Conservation (phyloP, 2,888 invertebrate genomes). For the Mimachlamys varia region DNA sequence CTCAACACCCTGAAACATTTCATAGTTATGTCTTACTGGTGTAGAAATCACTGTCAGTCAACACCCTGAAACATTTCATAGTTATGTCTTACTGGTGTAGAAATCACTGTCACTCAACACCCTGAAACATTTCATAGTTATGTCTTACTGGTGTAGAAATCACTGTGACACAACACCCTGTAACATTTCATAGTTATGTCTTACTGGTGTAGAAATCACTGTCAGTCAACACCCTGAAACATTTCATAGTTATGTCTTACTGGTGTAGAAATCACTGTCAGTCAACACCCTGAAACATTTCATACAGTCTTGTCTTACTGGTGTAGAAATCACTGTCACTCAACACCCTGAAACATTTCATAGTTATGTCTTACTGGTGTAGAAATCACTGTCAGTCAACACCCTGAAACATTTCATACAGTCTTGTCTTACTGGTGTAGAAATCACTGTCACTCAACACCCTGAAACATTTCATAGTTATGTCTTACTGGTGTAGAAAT, state of each 20-base stretch:
- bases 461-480: constrained; percentile 81
- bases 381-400: constrained; percentile 81
- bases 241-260: background rate
- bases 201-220: no score
- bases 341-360: constrained; percentile 85
- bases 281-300: constrained; percentile 86
- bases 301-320: background rate
- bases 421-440: no score
- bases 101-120: constrained; percentile 84
- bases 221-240: constrained; percentile 86
- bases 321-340: constrained; percentile 74
- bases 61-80: constrained; percentile 83
- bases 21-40: background rate
- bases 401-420: constrained; percentile 84
- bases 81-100: no score
- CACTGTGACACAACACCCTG: constrained; percentile 86
- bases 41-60: constrained; percentile 80
- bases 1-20: constrained; percentile 86
- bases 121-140: constrained; percentile 81
- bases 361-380: no score
- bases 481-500: no score
- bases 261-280: no score
- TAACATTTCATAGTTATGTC: background rate
- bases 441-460: constrained; percentile 84
- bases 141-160: no score